Evolutionary conservation across 2,113 vertebrate genomes (phyloP).

Genomic region (Girardinichthys multiradiatus): DNA sequence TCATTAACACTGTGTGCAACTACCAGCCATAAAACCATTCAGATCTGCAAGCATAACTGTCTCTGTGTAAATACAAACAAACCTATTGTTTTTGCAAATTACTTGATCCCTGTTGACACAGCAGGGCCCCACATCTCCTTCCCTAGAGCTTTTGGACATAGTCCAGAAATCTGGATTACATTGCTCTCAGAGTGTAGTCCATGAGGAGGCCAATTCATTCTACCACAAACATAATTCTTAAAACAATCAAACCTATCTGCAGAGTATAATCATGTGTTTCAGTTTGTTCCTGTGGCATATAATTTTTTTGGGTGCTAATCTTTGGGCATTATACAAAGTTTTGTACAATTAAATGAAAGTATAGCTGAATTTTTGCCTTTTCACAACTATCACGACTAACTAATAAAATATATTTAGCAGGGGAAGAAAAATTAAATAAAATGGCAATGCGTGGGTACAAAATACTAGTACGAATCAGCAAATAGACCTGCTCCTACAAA

Average conservation of each 20-base stretch:
- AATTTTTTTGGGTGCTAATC: background rate
- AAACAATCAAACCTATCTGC: background rate
- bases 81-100: background rate
- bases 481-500: too few relatives aligned
- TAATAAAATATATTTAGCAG: background rate
- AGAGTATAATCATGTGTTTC: background rate
- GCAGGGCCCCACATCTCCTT: background rate
- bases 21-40: background rate
- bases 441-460: too few relatives aligned
- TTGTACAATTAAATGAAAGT: background rate
- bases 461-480: too few relatives aligned
- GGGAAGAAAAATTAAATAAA: background rate
- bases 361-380: too few relatives aligned
- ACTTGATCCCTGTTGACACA: conserved; percentile 14
- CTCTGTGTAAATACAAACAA: conserved; percentile 4
- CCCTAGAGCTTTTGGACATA: background rate
- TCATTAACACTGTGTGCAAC: background rate
- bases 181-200: background rate
- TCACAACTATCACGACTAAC: background rate
- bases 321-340: background rate
- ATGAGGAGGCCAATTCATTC: background rate
- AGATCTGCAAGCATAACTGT: background rate
- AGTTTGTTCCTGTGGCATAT: background rate
- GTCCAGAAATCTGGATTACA: conserved; percentile 8
- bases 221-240: background rate